Base-by-base conservation (phyloP, 1,140 invertebrate species). In the Orius laevigatus region DNA sequence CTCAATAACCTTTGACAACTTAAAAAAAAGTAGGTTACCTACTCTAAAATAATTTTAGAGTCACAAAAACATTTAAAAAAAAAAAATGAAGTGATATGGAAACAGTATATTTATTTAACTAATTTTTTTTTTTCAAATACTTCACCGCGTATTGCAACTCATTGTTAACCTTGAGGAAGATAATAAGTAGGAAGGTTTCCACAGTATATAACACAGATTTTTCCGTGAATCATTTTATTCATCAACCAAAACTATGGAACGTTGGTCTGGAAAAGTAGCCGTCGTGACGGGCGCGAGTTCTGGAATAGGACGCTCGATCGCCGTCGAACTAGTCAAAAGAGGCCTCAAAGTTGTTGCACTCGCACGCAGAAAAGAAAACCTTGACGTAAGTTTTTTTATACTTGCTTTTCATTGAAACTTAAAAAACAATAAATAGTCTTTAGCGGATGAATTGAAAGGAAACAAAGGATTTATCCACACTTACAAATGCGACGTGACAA, bases 211-310 rank as follows among this genome's bases (percentile, higher is more conserved):
- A 25, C 8, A 25, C 3, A 25, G 25, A 25, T 25, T 25, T 25
- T 25, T 25, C 8, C 8, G 3, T 25, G 3, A 4, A 8, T 8
- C 8, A 25, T 25, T 3, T 25, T 8, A 25, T 25, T 25, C 8
- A 25, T 3, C 25, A 25, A 25, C 3, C 25, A 25, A 8, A 8
- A 25, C 3, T 3, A 60, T 62, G 59, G 58, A 68, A 16, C 62
- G 71, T 20, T 79, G 75, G 75, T 53, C 50, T 35, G 71, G 72
- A 42, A 72, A 71, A 52, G 67, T 79, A 25, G 76, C 74, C 2
- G 61, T 79, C 16, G 69, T 80, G 0, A 79, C 76, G 0, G 77
- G 75, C 31, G 74, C 76, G 2, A 76, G 74, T 11, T 62, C 62
- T 11, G 78, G 75, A 1, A 79, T 79, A 25, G 78, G 78, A 3